phyloP scores from a whole-genome alignment of 2,888 invertebrate genomes.

The Punctoribates punctum region DNA sequence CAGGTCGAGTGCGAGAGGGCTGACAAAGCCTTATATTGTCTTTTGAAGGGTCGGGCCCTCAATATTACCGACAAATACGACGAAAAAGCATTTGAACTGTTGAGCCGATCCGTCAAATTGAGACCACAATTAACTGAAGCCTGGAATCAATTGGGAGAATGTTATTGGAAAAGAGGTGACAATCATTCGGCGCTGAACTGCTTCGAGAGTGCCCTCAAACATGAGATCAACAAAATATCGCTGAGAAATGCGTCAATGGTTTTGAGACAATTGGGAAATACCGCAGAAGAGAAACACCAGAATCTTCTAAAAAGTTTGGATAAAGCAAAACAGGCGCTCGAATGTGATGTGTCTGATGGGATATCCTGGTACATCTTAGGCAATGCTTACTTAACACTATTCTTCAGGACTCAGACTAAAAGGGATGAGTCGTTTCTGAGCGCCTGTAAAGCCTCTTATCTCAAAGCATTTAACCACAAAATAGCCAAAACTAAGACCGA shows the following conservation, averaged over 20 bases:
- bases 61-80: slow-evolving; percentile 68
- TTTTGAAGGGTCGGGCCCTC: slow-evolving; percentile 68
- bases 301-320: slow-evolving; percentile 69
- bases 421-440: slow-evolving; percentile 70
- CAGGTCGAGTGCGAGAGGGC: neutral
- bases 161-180: slow-evolving; percentile 81
- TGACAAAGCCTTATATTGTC: slow-evolving; percentile 60
- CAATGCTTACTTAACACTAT: slow-evolving; percentile 76
- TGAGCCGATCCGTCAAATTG: slow-evolving; percentile 78
- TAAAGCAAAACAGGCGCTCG: slow-evolving; percentile 75
- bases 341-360: slow-evolving; percentile 71
- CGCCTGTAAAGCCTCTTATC: slow-evolving; percentile 72
- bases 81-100: slow-evolving; percentile 66
- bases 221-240: slow-evolving; percentile 70
- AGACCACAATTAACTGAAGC: slow-evolving; percentile 74
- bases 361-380: slow-evolving; percentile 76
- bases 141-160: slow-evolving; percentile 85
- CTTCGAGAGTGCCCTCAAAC: slow-evolving; percentile 65
- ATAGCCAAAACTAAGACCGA: slow-evolving; percentile 70
- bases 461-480: slow-evolving; percentile 65
- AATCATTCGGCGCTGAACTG: slow-evolving; percentile 74
- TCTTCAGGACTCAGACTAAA: slow-evolving; percentile 63
- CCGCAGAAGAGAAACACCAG: slow-evolving; percentile 59
- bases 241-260: slow-evolving; percentile 77
- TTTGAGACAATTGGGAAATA: slow-evolving; percentile 63